Percentiles rank a stretch among this genome's conserved stretches.
phyloP scores from a whole-genome alignment of 2,113 vertebrate species.

The Stictonetta naevosa region DNA sequence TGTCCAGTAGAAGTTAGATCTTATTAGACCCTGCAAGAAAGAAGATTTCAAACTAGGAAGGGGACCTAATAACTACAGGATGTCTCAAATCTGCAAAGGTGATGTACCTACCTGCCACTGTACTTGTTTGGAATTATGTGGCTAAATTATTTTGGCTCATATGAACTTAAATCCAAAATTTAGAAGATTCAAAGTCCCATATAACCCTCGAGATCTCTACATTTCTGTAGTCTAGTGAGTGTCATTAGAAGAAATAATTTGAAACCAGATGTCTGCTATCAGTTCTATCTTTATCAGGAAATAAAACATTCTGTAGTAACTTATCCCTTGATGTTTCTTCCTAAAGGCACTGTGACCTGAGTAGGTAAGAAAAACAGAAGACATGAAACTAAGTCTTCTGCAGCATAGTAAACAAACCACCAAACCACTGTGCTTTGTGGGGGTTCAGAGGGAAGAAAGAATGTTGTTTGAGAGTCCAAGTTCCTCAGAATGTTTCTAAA shows the following conservation, averaged over 20 bases:
- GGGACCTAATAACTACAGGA: background rate
- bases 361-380: background rate
- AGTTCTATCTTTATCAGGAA: background rate
- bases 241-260: background rate
- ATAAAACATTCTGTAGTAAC: background rate
- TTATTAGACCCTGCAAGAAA: background rate
- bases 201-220: rapidly evolving
- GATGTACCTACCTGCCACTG: background rate
- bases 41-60: background rate
- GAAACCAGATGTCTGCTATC: background rate
- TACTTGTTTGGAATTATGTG: background rate
- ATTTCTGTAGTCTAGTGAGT: background rate
- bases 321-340: background rate
- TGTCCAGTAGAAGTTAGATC: background rate
- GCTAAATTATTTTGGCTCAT: background rate
- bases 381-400: background rate
- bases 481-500: background rate
- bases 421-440: background rate
- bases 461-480: background rate
- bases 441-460: background rate
- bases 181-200: background rate
- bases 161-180: background rate
- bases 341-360: background rate
- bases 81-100: background rate
- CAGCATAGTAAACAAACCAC: background rate